These are phyloP conservation scores for Lerista edwardsae DNA, from an alignment of 2,797 vertebrate species.

Conservation along the genomic window DNA sequence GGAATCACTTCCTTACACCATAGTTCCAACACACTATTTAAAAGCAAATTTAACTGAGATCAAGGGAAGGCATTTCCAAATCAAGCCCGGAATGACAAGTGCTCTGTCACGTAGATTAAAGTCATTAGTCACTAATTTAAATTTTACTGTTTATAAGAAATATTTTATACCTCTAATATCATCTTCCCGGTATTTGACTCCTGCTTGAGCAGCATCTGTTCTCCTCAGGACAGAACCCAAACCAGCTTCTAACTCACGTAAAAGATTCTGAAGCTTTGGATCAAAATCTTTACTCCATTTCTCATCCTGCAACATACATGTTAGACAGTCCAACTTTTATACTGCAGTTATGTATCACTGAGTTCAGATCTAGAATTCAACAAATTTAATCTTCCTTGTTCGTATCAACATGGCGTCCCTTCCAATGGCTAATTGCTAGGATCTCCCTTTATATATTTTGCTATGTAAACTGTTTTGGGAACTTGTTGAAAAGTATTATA, in stretches of 20 bases:
- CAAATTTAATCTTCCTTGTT: no score
- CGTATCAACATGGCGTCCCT: no score
- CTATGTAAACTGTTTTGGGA: no score
- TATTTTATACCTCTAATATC: conserved; percentile 85
- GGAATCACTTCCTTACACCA: no score
- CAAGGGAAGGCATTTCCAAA: not conserved
- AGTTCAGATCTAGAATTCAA: not conserved
- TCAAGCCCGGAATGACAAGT: not conserved
- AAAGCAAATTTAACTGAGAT: not conserved
- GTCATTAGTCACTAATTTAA: not conserved
- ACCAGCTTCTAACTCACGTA: conserved; percentile 91
- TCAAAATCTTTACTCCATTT: conserved; percentile 91
- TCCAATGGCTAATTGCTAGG: no score
- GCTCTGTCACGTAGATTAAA: not conserved
- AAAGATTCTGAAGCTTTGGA: conserved; percentile 90
- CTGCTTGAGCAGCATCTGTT: conserved; percentile 76
- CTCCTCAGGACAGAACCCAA: conserved; percentile 88
- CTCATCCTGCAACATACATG: conserved; percentile 84
- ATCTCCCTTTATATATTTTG: no score
- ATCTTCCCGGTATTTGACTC: conserved; percentile 80
- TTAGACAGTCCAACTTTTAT: not conserved
- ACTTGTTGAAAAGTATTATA: no score
- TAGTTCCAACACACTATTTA: not conserved
- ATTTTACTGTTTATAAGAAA: not conserved
- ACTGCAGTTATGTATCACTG: not conserved